phyloP scores from a whole-genome alignment of 2,797 vertebrate species.

The Pygocentrus nattereri region DNA sequence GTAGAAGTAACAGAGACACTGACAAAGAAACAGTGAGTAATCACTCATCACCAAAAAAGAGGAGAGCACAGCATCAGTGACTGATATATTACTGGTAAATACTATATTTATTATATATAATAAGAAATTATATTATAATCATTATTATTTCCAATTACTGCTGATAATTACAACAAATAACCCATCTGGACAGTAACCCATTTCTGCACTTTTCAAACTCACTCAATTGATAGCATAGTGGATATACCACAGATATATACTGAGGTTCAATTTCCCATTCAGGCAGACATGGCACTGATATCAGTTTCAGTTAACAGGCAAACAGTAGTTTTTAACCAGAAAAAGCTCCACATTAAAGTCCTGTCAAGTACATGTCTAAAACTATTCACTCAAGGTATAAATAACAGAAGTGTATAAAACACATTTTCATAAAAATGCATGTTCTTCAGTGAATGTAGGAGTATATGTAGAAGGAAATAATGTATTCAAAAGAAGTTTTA shows the following conservation, averaged over 20 bases:
- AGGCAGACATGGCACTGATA: no score
- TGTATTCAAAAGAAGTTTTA: background rate
- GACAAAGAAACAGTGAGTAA: constrained; percentile 1
- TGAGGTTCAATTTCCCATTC: no score
- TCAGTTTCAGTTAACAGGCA: no score
- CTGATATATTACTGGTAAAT: background rate
- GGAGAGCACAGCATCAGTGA: background rate
- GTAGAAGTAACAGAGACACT: background rate
- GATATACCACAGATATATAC: background rate
- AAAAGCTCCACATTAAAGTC: no score
- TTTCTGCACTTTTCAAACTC: background rate
- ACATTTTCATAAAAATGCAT: no score
- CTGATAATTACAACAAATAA: no score
- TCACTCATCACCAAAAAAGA: background rate
- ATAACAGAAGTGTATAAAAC: no score
- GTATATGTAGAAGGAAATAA: background rate
- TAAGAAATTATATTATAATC: background rate
- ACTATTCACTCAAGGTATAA: background rate
- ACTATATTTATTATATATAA: no score
- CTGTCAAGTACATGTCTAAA: background rate
- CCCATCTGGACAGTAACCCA: no score
- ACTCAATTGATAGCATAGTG: background rate
- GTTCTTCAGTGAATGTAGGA: background rate
- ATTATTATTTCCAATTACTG: background rate
- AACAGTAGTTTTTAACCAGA: no score